phyloP scores from a whole-genome alignment of 2,113 vertebrate species.

The Etheostoma cragini region DNA sequence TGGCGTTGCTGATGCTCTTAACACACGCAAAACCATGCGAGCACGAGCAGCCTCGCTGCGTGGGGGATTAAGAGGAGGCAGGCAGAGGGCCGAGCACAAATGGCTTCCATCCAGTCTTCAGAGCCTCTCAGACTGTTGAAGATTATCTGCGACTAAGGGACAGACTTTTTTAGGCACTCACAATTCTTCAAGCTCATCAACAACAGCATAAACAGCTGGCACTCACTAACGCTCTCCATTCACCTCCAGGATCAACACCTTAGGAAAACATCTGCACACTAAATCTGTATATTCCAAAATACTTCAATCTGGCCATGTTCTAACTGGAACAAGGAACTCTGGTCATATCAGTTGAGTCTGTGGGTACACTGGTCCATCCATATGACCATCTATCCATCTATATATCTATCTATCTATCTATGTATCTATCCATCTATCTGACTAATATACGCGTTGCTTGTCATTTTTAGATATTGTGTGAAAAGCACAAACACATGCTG shows the following conservation, averaged over 20 bases:
- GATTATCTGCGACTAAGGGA: neutral
- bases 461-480: no score
- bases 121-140: neutral
- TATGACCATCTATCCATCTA: no score
- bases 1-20: neutral
- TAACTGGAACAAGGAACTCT: neutral
- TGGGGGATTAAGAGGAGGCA: neutral
- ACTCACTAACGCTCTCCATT: neutral
- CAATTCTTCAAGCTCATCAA: neutral
- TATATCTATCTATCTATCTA: no score
- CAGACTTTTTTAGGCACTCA: neutral
- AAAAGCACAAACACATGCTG: no score
- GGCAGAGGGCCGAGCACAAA: constrained; percentile 4
- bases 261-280: neutral
- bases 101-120: neutral
- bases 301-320: neutral
- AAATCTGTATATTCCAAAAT: neutral
- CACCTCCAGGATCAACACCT: neutral
- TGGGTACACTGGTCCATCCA: neutral
- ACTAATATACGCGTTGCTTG: no score
- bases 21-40: neutral
- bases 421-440: no score
- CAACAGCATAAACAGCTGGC: neutral
- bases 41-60: neutral
- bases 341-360: neutral